A percentile compares a stretch with the other conserved stretches of the same genome.
These are phyloP conservation scores for Saimiri boliviensis DNA, from an alignment of 2,113 vertebrate species.

Conservation along the genomic window DNA sequence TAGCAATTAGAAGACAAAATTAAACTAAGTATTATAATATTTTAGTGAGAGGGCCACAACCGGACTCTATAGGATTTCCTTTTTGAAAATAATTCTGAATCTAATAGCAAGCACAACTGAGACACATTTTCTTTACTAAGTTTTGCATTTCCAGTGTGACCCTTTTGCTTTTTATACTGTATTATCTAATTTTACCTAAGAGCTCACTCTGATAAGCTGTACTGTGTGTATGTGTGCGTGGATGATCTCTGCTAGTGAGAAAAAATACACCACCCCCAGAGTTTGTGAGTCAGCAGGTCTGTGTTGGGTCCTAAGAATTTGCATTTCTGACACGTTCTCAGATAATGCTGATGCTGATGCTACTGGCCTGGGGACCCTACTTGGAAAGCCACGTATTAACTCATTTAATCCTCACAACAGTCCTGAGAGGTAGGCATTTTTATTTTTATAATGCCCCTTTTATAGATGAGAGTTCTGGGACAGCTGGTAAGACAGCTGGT, in stretches of 20 bases:
- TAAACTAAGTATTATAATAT: neutral
- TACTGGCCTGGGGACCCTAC: neutral
- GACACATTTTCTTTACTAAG: neutral
- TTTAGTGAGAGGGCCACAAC: neutral
- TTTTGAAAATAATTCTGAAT: slow-evolving; percentile 5
- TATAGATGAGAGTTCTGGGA: neutral
- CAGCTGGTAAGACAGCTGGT: neutral
- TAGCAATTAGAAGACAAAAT: neutral
- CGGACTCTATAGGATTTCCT: neutral
- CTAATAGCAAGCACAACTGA: neutral
- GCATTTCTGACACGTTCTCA: neutral
- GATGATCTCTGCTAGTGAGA: neutral
- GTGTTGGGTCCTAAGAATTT: neutral
- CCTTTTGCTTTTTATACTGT: neutral
- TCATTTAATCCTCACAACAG: neutral
- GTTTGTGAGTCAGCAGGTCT: neutral
- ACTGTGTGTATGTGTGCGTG: neutral
- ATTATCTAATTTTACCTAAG: neutral
- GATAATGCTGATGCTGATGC: neutral
- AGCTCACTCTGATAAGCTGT: neutral
- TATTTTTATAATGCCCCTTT: neutral
- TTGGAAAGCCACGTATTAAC: neutral
- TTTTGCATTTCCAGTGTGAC: neutral
- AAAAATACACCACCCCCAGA: neutral
- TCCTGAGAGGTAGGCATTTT: neutral